A percentile compares a stretch with the other conserved stretches of the same genome.
These are phyloP conservation scores for Cryptus viduatorius DNA, from an alignment of 2,888 invertebrate species.

Conservation along the genomic window DNA sequence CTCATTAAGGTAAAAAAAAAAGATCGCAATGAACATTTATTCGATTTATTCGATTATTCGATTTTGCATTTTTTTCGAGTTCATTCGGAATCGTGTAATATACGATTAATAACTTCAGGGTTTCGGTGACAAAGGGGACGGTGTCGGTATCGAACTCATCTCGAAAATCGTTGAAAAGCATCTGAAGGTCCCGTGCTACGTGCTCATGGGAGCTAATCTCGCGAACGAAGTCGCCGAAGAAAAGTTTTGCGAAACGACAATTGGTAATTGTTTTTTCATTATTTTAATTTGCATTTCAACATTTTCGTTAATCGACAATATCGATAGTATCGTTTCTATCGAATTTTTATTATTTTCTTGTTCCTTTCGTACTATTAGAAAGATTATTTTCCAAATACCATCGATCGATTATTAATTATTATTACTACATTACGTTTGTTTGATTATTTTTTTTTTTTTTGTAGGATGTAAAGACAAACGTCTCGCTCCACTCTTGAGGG, in stretches of 20 bases:
- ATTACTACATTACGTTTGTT: no score
- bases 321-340: no score
- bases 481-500: constrained; percentile 87
- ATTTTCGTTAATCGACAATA: no score
- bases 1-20: constrained; percentile 87
- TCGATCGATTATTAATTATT: constrained; percentile 1
- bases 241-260: constrained; percentile 90
- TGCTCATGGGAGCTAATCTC: constrained; percentile 90
- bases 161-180: constrained; percentile 87
- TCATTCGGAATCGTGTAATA: not conserved
- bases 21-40: not conserved
- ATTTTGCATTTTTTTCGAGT: not conserved
- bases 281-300: no score
- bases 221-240: constrained; percentile 89
- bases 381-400: not conserved
- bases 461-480: constrained; percentile 85
- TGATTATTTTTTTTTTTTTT: no score
- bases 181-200: constrained; percentile 87
- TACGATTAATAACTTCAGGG: constrained; percentile 83
- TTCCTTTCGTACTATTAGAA: no score
- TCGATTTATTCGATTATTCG: not conserved
- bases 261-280: constrained; percentile 80
- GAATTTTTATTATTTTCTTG: no score
- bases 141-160: constrained; percentile 87
- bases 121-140: constrained; percentile 85